Base-by-base conservation (phyloP, 2,888 invertebrate genomes). In the Acleris cristana region DNA sequence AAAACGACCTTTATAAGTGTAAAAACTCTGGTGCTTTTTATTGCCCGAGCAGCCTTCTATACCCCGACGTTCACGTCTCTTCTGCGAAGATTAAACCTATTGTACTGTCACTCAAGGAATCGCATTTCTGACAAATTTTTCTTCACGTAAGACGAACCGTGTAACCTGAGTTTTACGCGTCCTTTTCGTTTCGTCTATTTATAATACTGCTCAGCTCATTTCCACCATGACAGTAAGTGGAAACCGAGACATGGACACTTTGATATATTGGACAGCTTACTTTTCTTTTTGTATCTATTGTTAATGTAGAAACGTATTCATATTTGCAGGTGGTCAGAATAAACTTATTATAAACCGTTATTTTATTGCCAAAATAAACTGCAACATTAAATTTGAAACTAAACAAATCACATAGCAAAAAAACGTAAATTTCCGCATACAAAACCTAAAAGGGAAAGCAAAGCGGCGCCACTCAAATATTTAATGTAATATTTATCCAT, bases 91-190 rank as follows among this genome's bases (percentile, higher is more conserved):
- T 89, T 89, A 89, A 88, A 87, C 81, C 83, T 82, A 88, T 89
- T 90, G 87, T 88, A 82, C 84, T 82, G 88, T 86, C 87, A 88
- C 84, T 85, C 85, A 84, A 76, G 75, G 87, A 85, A 83, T 90
- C 88, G 82, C 80, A 82, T 89, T 89, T 86, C 90, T 83, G 82
- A 85, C 85, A 84, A 76, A 80, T 85, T 87, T 83, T 85, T 85
- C 81, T 80, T 81, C 81, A 76, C 79, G 84, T 84, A 85, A 88
- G 77, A 70, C 68, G 85, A 85, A 75, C 76, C 76, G 73, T 72
- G 89, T 81, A 87, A 89, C 86, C 79, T 77, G 88, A 89, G 83
- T 79, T 79, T 76, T 74, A 75, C 74, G 75, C 78, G 79, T 80
- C 78, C 78, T 81, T 83, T 72, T 82, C 78, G 79, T 83, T 72